Evolutionary conservation across 2,113 vertebrate genomes (phyloP), one percentile per base, ranked within the genome.

Genomic region (Ctenodactylus gundi): DNA sequence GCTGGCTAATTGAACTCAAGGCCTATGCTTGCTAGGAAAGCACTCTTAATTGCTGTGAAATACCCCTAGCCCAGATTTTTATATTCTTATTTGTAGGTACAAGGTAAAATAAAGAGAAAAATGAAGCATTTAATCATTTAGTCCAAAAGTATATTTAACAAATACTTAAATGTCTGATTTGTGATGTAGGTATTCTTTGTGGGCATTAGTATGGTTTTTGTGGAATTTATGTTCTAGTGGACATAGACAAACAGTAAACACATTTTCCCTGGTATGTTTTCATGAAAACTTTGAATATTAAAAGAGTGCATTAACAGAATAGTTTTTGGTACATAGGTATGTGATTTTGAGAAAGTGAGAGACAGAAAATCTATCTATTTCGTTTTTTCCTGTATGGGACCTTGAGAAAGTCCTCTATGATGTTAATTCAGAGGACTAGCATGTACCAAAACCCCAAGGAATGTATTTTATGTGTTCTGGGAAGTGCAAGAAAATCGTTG

Each of bases 61-160:
- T n/a, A n/a, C n/a, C n/a, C n/a, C n/a, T n/a, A n/a, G n/a, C n/a
- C n/a, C n/a, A n/a, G n/a, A n/a, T n/a, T n/a, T n/a, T n/a, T n/a
- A 0, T 78, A 62, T 84, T 86, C 21, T 67, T 80, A 64, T 95
- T 92, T 25, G 60, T 29, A 73, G 12, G 64, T 93, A 4, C 64
- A 49, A 57, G 46, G 34, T 93, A 94, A 95, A 95, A 83, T 44
- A 75, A 36, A 90, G 34, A 87, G 49, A 75, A 14, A 46, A 87
- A 60, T 27, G 4, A 1, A 76, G 15, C 29, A 29, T 58, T 60
- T 65, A 39, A 18, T 41, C 34, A 41, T 3, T 83, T 36, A 85
- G 13, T 68, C 21, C 29, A 70, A 67, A 64, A 23, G 53, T 76
- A 82, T 58, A 68, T 14, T 88, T 81, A 84, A 72, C 13, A 91